Conservation (phyloP, 2,797 vertebrate species). For the Cirrhinus molitorella region DNA sequence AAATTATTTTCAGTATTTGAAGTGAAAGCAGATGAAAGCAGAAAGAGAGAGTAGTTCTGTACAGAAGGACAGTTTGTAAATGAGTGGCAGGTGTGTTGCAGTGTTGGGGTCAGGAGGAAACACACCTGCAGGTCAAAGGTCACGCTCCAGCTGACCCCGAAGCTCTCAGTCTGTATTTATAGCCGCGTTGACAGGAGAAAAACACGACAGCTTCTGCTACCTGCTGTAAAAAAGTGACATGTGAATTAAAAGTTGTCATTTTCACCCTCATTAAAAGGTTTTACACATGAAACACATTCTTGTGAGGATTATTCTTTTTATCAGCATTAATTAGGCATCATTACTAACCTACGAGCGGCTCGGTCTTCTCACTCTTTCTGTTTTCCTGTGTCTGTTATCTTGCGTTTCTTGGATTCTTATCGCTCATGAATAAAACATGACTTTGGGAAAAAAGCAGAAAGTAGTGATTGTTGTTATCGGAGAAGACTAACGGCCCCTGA, state of each 20-base stretch:
- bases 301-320: neutral
- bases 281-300: neutral
- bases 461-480: constrained; percentile 48
- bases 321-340: constrained; percentile 20
- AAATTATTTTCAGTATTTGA: too few relatives aligned
- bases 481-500: constrained; percentile 60
- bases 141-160: constrained; percentile 57
- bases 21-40: neutral
- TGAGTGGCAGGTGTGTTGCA: constrained; percentile 50
- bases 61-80: constrained; percentile 53
- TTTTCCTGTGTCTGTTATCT: neutral
- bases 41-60: neutral
- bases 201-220: neutral
- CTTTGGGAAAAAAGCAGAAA: constrained; percentile 27
- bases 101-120: neutral
- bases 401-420: constrained; percentile 27
- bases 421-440: constrained; percentile 62
- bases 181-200: neutral
- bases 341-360: neutral
- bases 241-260: neutral
- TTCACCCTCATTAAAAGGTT: neutral
- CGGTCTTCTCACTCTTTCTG: neutral
- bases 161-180: constrained; percentile 38
- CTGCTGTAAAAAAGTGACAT: too few relatives aligned
- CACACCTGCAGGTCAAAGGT: constrained; percentile 62